These are phyloP conservation scores for Mizuhopecten yessoensis DNA, from an alignment of 1,140 invertebrate genomes.

Conservation along the genomic window DNA sequence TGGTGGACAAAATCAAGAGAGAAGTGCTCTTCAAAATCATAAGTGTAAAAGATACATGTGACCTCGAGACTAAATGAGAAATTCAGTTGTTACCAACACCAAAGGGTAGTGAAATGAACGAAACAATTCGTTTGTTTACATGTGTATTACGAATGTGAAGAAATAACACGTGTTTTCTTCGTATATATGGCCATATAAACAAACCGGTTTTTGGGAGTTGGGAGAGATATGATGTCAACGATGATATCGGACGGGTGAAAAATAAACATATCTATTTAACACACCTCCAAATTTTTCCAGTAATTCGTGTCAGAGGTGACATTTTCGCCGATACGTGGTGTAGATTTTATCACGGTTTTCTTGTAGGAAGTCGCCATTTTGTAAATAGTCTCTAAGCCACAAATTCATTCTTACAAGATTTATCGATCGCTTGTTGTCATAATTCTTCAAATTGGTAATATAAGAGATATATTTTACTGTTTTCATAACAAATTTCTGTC, in stretches of 20 bases:
- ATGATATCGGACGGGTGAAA: neutral
- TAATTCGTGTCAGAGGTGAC: constrained; percentile 91
- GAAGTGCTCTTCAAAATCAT: neutral
- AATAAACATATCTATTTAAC: neutral
- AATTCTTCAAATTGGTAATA: neutral
- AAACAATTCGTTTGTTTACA: constrained; percentile 24
- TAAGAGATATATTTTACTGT: neutral
- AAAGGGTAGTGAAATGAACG: no score
- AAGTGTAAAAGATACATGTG: neutral
- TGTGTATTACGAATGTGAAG: neutral
- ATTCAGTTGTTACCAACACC: neutral
- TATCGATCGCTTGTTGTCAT: neutral
- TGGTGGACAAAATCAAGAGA: neutral
- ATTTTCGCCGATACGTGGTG: constrained; percentile 84
- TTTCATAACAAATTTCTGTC: no score
- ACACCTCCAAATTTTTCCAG: constrained; percentile 87
- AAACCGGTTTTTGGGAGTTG: neutral
- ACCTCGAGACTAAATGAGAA: neutral
- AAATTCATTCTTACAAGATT: neutral
- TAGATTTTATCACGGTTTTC: constrained; percentile 77
- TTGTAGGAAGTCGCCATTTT: constrained; percentile 82
- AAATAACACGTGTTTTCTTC: no score
- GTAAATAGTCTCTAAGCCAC: neutral
- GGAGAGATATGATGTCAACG: neutral
- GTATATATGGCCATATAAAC: neutral